A percentile compares a stretch with the other conserved stretches of the same genome.
These are phyloP conservation scores for Xyliphius kryptos DNA, from an alignment of 2,113 vertebrate genomes.

Conservation along the genomic window DNA sequence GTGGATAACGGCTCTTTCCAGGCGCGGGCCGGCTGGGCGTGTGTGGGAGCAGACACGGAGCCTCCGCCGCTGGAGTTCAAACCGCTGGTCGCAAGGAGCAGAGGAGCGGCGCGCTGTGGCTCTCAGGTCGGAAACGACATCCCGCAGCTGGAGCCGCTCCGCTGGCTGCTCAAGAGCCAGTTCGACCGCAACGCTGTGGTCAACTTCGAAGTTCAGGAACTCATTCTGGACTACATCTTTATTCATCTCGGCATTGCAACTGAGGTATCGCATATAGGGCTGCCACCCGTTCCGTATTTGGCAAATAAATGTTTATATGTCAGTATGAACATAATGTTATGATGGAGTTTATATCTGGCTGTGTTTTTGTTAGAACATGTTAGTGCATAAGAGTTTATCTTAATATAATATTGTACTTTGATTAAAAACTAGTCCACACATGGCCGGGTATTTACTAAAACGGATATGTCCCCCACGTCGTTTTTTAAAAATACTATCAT, in stretches of 20 bases:
- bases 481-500: too few species aligned
- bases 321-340: too few species aligned
- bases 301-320: too few species aligned
- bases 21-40: constrained; percentile 82
- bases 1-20: constrained; percentile 95
- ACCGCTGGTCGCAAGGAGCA: constrained; percentile 79
- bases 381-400: too few species aligned
- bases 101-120: constrained; percentile 76
- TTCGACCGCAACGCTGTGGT: constrained; percentile 94
- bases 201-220: constrained; percentile 92
- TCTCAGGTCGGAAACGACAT: constrained; percentile 91
- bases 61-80: constrained; percentile 76
- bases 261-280: constrained; percentile 70
- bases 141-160: constrained; percentile 83
- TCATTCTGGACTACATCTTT: constrained; percentile 87
- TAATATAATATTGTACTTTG: too few species aligned
- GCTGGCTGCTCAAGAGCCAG: constrained; percentile 92
- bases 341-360: too few species aligned
- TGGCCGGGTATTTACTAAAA: too few species aligned
- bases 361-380: too few species aligned
- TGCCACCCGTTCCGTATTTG: too few species aligned
- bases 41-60: constrained; percentile 35
- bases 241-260: constrained; percentile 81
- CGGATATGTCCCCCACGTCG: too few species aligned
- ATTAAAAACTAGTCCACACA: too few species aligned